phyloP scores from a whole-genome alignment of 2,888 invertebrate genomes.

The Ornithoptera alexandrae region DNA sequence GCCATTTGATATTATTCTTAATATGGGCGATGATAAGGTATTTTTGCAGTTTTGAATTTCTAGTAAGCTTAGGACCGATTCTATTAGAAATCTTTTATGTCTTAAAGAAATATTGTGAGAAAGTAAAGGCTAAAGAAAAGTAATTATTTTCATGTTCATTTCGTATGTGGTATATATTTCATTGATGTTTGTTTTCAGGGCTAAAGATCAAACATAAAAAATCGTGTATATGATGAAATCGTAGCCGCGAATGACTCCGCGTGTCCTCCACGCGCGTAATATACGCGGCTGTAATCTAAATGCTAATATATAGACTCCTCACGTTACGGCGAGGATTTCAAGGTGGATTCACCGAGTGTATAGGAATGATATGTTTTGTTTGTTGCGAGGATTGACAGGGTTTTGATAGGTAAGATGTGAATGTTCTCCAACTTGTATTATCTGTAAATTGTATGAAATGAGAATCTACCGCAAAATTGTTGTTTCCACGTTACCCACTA shows the following conservation, averaged over 20 bases:
- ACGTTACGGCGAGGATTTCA: conserved; percentile 46
- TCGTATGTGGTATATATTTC: not conserved
- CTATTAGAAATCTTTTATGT: not conserved
- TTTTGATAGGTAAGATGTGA: conserved; percentile 12
- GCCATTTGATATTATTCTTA: too few relatives aligned
- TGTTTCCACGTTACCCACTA: conserved; percentile 9
- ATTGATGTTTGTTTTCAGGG: not conserved
- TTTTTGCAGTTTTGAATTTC: too few relatives aligned
- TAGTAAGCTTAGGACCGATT: too few relatives aligned
- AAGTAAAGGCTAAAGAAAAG: not conserved
- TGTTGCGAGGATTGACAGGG: conserved; percentile 22
- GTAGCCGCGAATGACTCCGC: conserved; percentile 38
- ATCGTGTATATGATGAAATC: conserved; percentile 11
- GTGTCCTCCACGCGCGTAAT: conserved; percentile 44
- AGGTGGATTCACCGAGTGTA: conserved; percentile 27
- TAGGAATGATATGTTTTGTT: conserved; percentile 28
- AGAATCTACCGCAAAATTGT: conserved; percentile 9
- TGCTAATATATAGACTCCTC: conserved; percentile 65
- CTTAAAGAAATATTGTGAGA: not conserved
- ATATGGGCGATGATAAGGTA: too few relatives aligned
- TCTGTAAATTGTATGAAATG: conserved; percentile 1
- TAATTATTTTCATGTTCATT: not conserved
- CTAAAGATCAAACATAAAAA: conserved; percentile 7
- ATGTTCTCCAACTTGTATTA: conserved; percentile 3
- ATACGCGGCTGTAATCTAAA: conserved; percentile 64